Conservation (phyloP, 2,113 vertebrate genomes). For the Raja brachyura region DNA sequence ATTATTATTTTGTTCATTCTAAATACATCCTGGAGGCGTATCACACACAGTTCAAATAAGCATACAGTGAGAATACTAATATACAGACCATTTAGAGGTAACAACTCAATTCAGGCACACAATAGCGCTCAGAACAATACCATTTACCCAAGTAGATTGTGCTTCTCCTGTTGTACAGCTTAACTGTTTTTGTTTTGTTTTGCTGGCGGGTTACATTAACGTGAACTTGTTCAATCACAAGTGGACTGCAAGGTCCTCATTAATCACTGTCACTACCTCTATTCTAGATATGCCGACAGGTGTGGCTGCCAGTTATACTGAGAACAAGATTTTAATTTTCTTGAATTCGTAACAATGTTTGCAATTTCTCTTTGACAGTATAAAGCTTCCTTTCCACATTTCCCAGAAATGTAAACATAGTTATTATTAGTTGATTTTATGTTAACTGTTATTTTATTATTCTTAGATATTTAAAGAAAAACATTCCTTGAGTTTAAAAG, state of each 20-base stretch:
- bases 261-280: neutral
- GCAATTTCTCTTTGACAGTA: neutral
- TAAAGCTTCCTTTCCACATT: neutral
- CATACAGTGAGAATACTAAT: conserved; percentile 12
- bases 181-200: neutral
- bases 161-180: neutral
- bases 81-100: neutral
- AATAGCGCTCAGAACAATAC: neutral
- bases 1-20: neutral
- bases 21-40: conserved; percentile 7
- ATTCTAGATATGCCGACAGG: no score
- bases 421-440: no score
- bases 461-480: neutral
- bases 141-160: neutral
- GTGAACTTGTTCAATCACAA: neutral
- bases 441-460: neutral
- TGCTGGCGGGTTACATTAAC: neutral
- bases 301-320: neutral
- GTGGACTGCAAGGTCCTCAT: neutral
- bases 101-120: neutral
- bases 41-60: neutral
- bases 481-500: neutral
- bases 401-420: neutral
- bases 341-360: neutral
- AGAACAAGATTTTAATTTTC: neutral